Base-by-base conservation (phyloP, 2,888 invertebrate genomes). In the Loripinus fragilis region DNA sequence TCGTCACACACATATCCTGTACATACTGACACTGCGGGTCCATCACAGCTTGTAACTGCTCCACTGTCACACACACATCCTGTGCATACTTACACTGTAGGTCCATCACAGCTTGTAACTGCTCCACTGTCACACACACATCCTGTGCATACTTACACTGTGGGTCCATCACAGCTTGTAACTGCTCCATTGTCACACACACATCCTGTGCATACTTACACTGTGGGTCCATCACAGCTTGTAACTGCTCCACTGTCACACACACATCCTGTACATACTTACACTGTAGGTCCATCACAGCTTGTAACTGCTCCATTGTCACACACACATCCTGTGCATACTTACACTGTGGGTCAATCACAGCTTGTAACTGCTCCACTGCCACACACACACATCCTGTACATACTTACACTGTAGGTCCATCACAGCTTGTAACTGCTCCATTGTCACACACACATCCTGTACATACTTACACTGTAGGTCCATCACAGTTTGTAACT, bases 121-220 rank as follows among this genome's bases (percentile, higher is more conserved):
- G 5, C 38, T 38, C 38, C 38, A n/a, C n/a, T n/a, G n/a, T n/a
- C n/a, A n/a, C n/a, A n/a, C n/a, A n/a, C n/a, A n/a, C n/a, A n/a
- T n/a, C n/a, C n/a, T n/a, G n/a, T n/a, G n/a, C n/a, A n/a, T n/a
- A 78, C 78, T 60, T 72, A 79, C 79, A 79, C 72, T 15, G 45
- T 64, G 12, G 60, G 28, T 23, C 75, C 79, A n/a, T 48, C 52
- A 33, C 79, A 79, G 12, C 38, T 30, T 3, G 66, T 55, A 1
- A 76, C 35, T 12, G 5, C 38, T 38, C 38, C 38, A n/a, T n/a
- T n/a, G n/a, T n/a, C n/a, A n/a, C n/a, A n/a, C n/a, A n/a, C n/a
- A n/a, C n/a, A n/a, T n/a, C n/a, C n/a, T n/a, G n/a, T n/a, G n/a
- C n/a, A n/a, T n/a, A 78, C 78, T 60, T 72, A 79, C 79, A 79